Percentiles rank a stretch among this genome's conserved stretches.
phyloP scores from a whole-genome alignment of 2,113 vertebrate species.

The Anser cygnoides region DNA sequence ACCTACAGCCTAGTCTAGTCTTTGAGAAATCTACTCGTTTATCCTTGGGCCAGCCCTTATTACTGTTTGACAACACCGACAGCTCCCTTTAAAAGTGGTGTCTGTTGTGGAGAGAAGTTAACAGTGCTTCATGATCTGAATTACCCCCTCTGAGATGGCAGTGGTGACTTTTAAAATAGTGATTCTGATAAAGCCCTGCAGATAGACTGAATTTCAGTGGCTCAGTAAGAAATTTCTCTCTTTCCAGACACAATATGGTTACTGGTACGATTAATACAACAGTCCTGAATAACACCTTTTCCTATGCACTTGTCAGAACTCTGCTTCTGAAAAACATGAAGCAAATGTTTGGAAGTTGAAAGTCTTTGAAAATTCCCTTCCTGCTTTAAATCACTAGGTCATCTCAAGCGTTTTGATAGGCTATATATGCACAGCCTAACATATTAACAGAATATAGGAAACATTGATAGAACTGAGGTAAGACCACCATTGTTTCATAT shows the following conservation, averaged over 20 bases:
- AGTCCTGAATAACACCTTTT: neutral
- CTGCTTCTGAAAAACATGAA: neutral
- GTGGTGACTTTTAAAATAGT: neutral
- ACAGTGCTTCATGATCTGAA: neutral
- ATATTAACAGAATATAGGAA: neutral
- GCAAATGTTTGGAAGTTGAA: neutral
- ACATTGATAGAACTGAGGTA: neutral
- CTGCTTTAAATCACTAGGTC: neutral
- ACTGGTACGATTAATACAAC: neutral
- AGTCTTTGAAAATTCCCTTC: neutral
- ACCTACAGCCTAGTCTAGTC: neutral
- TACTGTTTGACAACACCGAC: neutral
- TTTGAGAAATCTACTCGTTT: neutral
- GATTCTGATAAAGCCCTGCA: neutral
- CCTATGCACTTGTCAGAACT: accelerated
- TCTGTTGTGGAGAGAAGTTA: neutral
- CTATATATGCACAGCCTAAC: neutral
- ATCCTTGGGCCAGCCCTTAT: neutral
- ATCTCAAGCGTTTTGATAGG: neutral
- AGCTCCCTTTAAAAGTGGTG: neutral
- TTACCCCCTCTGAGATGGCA: neutral
- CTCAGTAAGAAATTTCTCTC: neutral
- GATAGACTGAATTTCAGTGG: neutral
- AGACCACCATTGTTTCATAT: neutral
- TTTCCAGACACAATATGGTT: neutral